Percentiles rank a stretch among this genome's conserved stretches.
These are phyloP conservation scores for Oreochromis niloticus DNA, from an alignment of 2,113 vertebrate genomes.

Conservation along the genomic window DNA sequence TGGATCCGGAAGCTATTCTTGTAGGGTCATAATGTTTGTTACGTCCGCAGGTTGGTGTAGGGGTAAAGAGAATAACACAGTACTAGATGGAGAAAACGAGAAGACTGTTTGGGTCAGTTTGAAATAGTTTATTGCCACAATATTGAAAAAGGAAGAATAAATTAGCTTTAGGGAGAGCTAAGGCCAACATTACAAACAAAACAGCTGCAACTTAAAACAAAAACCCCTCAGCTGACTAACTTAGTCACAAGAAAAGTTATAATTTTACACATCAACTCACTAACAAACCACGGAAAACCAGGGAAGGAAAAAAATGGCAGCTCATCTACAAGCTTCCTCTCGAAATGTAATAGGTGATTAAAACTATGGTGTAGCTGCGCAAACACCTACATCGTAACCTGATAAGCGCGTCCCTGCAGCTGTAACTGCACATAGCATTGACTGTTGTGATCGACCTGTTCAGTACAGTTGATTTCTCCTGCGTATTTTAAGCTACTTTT, in stretches of 20 bases:
- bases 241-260: background rate
- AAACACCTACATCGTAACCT: background rate
- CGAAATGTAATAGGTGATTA: background rate
- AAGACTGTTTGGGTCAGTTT: background rate
- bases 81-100: background rate
- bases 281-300: background rate
- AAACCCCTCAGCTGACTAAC: background rate
- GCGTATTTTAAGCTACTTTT: background rate
- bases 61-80: background rate
- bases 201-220: background rate
- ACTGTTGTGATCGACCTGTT: background rate
- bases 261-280: background rate
- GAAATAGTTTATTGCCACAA: background rate
- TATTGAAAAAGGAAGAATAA: background rate
- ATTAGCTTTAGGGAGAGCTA: background rate
- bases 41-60: background rate
- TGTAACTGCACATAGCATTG: background rate
- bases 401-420: fast-evolving
- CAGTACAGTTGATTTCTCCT: background rate
- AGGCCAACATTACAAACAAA: background rate
- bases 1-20: background rate
- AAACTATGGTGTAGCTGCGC: background rate
- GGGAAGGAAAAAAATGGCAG: background rate
- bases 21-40: background rate
- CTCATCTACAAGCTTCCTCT: background rate